Base-by-base conservation (phyloP, 2,888 invertebrate genomes). In the Esperia sulphurella region DNA sequence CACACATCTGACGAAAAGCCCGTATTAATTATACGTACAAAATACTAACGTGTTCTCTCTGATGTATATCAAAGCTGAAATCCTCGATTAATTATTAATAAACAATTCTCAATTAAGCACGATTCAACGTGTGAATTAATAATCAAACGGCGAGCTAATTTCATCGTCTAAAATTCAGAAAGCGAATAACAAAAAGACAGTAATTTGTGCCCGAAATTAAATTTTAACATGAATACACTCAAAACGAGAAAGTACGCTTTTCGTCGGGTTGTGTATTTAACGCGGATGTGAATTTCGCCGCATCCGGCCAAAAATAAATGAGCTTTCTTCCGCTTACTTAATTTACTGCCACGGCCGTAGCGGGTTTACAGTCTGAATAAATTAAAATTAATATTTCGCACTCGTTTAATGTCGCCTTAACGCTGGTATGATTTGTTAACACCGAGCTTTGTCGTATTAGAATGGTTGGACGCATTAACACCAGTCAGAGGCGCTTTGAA, bases 251-350 rank as follows among this genome's bases (percentile, higher is more conserved):
- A 78, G 75, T 79, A 71, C 74, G 72, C 71, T 69, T 76, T 75
- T 75, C 76, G 75, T 63, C 72, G 83, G 80, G 76, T 79, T 83
- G 82, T 84, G 81, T 86, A 83, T 86, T 87, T 85, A 85, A 83
- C 83, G 84, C 85, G 86, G 86, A 88, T 86, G 84, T 82, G 83
- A 81, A 85, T 80, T 85, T 79, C 79, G 75, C 83, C 83, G 79
- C 86, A 82, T 86, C 88, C 86, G 84, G 74, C 84, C 83, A 87
- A 86, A 87, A 88, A 86, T 86, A 86, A 87, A 87, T 83, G 85
- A 86, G 83, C 80, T 83, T 86, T 86, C 87, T 88, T 88, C 88
- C 86, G 87, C 83, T 83, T 83, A 83, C 83, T 87, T 86, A 87
- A 88, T 86, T 85, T 83, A 84, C 80, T 78, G 79, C 78, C 71